These are phyloP conservation scores for Solenopsis fugax DNA, from an alignment of 1,140 invertebrate species.

Conservation along the genomic window DNA sequence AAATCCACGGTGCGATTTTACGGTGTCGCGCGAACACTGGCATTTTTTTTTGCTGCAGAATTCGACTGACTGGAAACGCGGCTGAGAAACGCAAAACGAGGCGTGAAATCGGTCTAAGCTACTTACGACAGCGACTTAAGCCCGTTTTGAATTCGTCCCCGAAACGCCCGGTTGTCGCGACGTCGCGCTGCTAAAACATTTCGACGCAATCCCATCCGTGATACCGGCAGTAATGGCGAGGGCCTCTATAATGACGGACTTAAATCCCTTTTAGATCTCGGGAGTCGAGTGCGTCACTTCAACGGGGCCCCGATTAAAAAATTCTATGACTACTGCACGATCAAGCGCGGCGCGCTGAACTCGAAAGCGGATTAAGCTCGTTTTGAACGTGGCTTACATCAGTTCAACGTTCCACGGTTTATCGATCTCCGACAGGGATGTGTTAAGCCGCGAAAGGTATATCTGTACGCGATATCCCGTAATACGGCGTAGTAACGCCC, in stretches of 20 bases:
- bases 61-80: slow-evolving; percentile 25
- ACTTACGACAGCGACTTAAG: slow-evolving; percentile 46
- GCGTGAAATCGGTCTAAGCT: slow-evolving; percentile 49
- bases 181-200: slow-evolving; percentile 17
- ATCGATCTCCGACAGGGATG: slow-evolving; percentile 37
- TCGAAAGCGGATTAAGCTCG: slow-evolving; percentile 60
- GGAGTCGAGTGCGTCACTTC: slow-evolving; percentile 26
- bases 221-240: background rate
- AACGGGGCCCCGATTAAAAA: slow-evolving; percentile 37
- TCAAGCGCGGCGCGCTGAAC: slow-evolving; percentile 28
- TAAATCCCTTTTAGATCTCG: slow-evolving; percentile 59
- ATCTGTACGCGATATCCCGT: slow-evolving; percentile 30
- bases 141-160: slow-evolving; percentile 50
- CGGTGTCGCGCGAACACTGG: slow-evolving; percentile 18
- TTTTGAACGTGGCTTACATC: slow-evolving; percentile 59
- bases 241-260: slow-evolving; percentile 39
- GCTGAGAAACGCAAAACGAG: slow-evolving; percentile 42
- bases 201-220: slow-evolving; percentile 19
- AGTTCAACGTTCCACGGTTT: slow-evolving; percentile 47
- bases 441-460: slow-evolving; percentile 40
- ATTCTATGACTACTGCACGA: slow-evolving; percentile 32
- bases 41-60: slow-evolving; percentile 47
- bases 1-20: slow-evolving; percentile 39
- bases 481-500: background rate
- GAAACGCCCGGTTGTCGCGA: background rate